Base-by-base conservation (phyloP, 2,797 vertebrate genomes). In the Trachurus trachurus region DNA sequence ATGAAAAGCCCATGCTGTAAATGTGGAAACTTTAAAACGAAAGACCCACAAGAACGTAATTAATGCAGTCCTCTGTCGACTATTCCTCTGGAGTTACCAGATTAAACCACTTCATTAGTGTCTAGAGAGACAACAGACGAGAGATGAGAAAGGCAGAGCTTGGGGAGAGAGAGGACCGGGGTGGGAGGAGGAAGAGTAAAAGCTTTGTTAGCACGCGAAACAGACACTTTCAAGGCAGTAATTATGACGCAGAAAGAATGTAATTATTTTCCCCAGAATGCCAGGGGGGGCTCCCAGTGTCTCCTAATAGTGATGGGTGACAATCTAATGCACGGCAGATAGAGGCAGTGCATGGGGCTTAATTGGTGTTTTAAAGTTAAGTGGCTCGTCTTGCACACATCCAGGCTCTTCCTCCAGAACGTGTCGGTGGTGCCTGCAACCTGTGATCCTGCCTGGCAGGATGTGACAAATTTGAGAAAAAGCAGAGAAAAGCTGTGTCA, bases 211-310 rank as follows among this genome's bases (percentile, higher is more conserved):
- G 79, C 63, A 69, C 85, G 91, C 61, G 67, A 90, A 90, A 87
- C 86, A 82, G 89, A 83, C 75, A 84, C 89, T 93, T 94, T 87
- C 82, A 83, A 89, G 80, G 76, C 86, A 75, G 82, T 90, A 92
- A 95, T 94, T 95, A 92, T 89, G 86, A 93, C 49, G 63, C 85
- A 76, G 76, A 82, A 84, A 88, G 89, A 92, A 93, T 87, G 81
- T 90, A 86, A 94, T 92, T 90, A 93, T 93, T 94, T 89, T 88
- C 83, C 85, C 85, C 80, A 88, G 86, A 91, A 88, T 88, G 87
- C 90, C 92, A 82, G 26, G 26, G 6, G 78, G 88, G 91, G 81
- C 75, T 85, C 71, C 4, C 59, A 77, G 81, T 86, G 66, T 76
- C 87, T 84, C 66, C 83, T 91, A 89, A 91, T 89, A 90, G 82